Base-by-base conservation (phyloP, 2,888 invertebrate species). In the Amphipyra berbera region DNA sequence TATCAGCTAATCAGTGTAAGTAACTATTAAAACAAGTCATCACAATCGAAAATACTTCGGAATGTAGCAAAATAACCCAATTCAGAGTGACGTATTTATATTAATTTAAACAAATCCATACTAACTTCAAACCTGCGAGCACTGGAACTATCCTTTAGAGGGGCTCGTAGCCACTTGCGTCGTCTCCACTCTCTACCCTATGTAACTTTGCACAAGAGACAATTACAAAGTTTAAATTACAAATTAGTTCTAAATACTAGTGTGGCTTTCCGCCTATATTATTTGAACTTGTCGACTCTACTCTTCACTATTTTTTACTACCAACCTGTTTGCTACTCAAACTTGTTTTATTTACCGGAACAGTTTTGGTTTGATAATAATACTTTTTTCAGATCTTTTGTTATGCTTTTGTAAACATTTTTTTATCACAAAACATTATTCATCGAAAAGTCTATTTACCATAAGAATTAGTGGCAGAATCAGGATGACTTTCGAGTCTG, bases 221-320 rank as follows among this genome's bases (percentile, higher is more conserved):
- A 67, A 64, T 67, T 71, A 55, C 46, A 62, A 67, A 71, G 67
- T 67, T 71, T 67, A 71, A 71, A 67, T 63, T 73, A 69, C 73
- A 73, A 73, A 73, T 66, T 55, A 72, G 73, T 73, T 60, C 56
- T 33, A 67, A 60, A 73, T 67, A 54, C 48, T 49, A 62, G 41
- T 50, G 40, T 53, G 48, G 49, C 53, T 63, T 38, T 54, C 63
- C 46, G 38, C 41, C 38, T 64, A 64, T 71, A 65, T 48, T 48
- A 56, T 50, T 56, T 37, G 8, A 52, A 48, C 38, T 30, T 52
- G 35, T n/a, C 30, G 6, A 47, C 10, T 21, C 13, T 0, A 13
- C 13, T 33, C 9, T 35, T 42, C 10, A 15, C 21, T 21, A 13
- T 15, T 15, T 41, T 1, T 15, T 42, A 15, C 10, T 21, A 15